Evolutionary conservation across 2,888 invertebrate species (phyloP), one percentile per base, ranked within the genome.

Genomic region (Rhimphoctona megacephalus): DNA sequence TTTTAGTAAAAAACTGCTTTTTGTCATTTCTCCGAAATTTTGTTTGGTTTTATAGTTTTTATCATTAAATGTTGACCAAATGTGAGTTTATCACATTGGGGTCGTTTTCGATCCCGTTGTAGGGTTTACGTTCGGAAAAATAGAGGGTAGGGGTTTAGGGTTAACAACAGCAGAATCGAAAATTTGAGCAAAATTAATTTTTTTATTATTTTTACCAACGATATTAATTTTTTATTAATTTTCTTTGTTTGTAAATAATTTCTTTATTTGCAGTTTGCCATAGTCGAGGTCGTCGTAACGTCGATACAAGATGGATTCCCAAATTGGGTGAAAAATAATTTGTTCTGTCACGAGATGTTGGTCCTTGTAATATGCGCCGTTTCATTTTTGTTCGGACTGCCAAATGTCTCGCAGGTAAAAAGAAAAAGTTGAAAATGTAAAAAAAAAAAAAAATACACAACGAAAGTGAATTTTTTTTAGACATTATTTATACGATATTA

Each of bases 281-380:
- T 98, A 88, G 98, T 98, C 70, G 98, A 99, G 95, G 98, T 98
- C 8, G 98, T 99, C 3, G 98, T 98, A 2, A 98, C 98, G 3
- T 98, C 98, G 8, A 97, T 99, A 90, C 98, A 98, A 95, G 99
- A 99, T 93, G 98, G 98, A 39, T 98, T 98, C 94, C 98, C 98
- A 0, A 96, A 96, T 88, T 97, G 97, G 97, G 98, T 98, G 85
- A 97, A 97, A 91, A 97, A 96, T 90, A 96, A 96, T 92, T 95
- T 98, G 79, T 97, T 97, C 89, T 97, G 97, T 92, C 98, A 98
- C 92, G 98, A 98, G 94, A 95, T 98, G 83, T 94, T 98, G 84
- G 98, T 98, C 49, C 95, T 98, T 57, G 95, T 97, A 85, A 97
- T 98, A 78, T 98, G 98, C 93, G 95, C 97, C 22, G 95, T 98